Evolutionary conservation across 2,797 vertebrate genomes (phyloP).

Genomic region (Micropoecilia bifurca): DNA sequence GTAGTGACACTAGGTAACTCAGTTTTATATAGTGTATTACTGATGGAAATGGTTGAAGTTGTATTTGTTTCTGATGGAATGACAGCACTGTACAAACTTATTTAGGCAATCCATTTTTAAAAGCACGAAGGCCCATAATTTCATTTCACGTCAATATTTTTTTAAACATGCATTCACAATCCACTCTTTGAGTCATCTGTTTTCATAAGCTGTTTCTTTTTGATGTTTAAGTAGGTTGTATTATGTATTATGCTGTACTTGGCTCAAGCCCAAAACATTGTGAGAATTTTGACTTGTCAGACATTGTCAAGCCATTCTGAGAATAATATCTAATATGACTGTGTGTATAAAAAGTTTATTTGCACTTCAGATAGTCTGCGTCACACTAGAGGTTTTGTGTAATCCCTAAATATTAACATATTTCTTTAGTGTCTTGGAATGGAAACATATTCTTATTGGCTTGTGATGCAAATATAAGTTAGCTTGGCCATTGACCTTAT

Average conservation of each 20-base stretch:
- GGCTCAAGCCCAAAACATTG: neutral
- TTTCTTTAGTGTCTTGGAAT: neutral
- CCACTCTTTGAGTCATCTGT: neutral
- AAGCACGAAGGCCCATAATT: neutral
- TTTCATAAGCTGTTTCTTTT: neutral
- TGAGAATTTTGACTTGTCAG: neutral
- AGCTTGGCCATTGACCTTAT: neutral
- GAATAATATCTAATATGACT: neutral
- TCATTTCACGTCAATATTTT: neutral
- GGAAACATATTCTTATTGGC: neutral
- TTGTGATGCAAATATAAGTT: neutral
- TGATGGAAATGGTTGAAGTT: neutral
- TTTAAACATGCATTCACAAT: neutral
- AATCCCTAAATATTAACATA: neutral
- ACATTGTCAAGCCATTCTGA: neutral
- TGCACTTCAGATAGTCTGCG: neutral
- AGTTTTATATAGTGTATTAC: slow-evolving; percentile 4
- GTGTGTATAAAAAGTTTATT: neutral
- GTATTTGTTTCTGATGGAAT: slow-evolving; percentile 5
- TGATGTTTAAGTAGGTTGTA: neutral
- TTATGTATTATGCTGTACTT: neutral
- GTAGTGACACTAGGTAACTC: slow-evolving; percentile 30
- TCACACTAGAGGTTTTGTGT: neutral
- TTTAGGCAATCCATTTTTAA: neutral
- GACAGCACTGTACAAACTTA: neutral